Evolutionary conservation across 2,797 vertebrate species (phyloP).

Genomic region (Salarias fasciatus): DNA sequence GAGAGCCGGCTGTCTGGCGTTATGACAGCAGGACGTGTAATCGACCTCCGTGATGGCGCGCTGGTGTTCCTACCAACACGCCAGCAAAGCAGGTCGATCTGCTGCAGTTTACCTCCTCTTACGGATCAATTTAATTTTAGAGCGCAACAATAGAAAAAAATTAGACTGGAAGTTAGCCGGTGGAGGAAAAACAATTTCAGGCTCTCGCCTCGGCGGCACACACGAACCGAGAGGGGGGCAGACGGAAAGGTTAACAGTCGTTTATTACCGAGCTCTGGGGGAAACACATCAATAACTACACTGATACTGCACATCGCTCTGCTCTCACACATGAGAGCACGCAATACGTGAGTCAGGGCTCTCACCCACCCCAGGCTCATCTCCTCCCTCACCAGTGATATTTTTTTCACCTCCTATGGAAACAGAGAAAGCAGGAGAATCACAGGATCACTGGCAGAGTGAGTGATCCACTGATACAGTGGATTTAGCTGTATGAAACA

Average conservation of each 20-base stretch:
- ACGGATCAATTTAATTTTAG: neutral
- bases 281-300: slow-evolving; percentile 7
- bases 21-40: slow-evolving; percentile 68
- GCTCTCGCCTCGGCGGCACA: neutral
- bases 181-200: neutral
- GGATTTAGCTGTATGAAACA: no score
- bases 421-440: no score
- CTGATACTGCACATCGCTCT: neutral
- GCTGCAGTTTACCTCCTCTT: neutral
- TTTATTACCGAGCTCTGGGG: neutral
- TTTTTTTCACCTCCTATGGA: neutral
- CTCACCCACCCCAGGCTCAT: neutral
- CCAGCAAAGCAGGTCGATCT: slow-evolving; percentile 18
- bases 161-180: neutral
- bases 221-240: neutral
- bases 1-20: slow-evolving; percentile 37
- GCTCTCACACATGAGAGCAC: neutral
- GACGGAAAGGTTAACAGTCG: slow-evolving; percentile 1
- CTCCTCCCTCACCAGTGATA: slow-evolving; percentile 5
- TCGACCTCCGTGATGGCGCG: slow-evolving; percentile 54
- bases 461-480: no score
- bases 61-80: slow-evolving; percentile 4
- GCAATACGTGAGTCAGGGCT: neutral
- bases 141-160: neutral
- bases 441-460: no score